These are phyloP conservation scores for Clanis bilineata DNA, from an alignment of 2,888 invertebrate species.

Conservation along the genomic window DNA sequence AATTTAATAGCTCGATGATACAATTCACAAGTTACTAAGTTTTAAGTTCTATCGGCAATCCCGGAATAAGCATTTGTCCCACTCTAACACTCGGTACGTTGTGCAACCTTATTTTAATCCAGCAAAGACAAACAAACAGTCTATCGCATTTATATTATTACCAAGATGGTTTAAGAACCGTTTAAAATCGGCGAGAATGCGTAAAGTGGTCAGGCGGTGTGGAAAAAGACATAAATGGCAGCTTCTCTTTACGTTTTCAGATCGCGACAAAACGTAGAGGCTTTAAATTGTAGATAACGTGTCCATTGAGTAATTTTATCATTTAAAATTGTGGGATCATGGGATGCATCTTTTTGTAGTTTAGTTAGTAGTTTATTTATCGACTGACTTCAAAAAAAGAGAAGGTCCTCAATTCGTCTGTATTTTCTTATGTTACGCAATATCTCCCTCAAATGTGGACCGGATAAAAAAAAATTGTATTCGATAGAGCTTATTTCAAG, in stretches of 20 bases:
- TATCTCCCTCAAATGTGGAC: no score
- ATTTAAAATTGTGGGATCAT: not conserved
- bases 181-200: slow-evolving; percentile 9
- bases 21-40: no score
- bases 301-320: slow-evolving; percentile 3
- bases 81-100: no score
- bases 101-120: no score
- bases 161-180: not conserved
- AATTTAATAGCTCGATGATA: no score
- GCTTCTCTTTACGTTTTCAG: slow-evolving; percentile 4
- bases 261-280: slow-evolving; percentile 20
- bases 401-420: no score
- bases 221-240: not conserved
- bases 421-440: no score
- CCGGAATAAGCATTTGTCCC: no score
- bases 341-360: not conserved
- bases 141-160: not conserved
- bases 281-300: slow-evolving; percentile 17
- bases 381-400: no score
- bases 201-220: not conserved
- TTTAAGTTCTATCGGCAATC: no score
- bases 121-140: not conserved
- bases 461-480: no score
- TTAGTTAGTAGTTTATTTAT: not conserved
- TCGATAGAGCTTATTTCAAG: no score